phyloP scores from a whole-genome alignment of 2,888 invertebrate genomes.

The Pantelozetes paolii region DNA sequence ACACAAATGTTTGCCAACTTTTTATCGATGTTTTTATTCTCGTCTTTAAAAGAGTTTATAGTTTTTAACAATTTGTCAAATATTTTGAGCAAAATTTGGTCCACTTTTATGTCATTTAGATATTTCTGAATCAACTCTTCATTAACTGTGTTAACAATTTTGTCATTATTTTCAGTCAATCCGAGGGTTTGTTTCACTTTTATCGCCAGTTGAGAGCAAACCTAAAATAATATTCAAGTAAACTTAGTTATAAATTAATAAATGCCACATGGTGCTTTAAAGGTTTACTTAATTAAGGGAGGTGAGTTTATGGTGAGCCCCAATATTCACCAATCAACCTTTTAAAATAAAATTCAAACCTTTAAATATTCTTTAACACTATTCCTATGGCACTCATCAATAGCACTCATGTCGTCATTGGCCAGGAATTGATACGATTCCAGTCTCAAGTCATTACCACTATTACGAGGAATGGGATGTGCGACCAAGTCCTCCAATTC shows the following conservation, averaged over 20 bases:
- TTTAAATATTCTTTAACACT: background rate
- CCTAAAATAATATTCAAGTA: constrained; percentile 43
- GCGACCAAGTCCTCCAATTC: constrained; percentile 7
- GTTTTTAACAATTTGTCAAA: constrained; percentile 35
- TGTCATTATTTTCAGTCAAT: constrained; percentile 44
- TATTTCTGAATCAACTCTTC: constrained; percentile 44
- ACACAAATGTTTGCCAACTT: constrained; percentile 43
- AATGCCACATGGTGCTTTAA: too few relatives aligned
- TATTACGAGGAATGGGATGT: background rate
- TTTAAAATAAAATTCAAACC: background rate
- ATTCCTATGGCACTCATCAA: background rate
- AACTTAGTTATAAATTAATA: too few relatives aligned
- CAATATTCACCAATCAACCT: too few relatives aligned
- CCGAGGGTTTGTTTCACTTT: constrained; percentile 44
- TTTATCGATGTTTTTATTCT: constrained; percentile 43
- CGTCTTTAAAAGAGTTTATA: constrained; percentile 19
- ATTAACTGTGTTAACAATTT: constrained; percentile 45
- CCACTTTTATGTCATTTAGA: constrained; percentile 42
- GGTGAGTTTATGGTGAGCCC: background rate
- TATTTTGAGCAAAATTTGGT: constrained; percentile 43
- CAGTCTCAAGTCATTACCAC: background rate
- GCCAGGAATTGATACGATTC: constrained; percentile 30
- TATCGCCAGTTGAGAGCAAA: constrained; percentile 45
- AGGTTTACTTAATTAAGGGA: background rate
- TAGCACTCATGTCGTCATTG: background rate